Evolutionary conservation across 2,888 invertebrate species (phyloP), one percentile per base, ranked within the genome.

Genomic region (Rotaria macrura): DNA sequence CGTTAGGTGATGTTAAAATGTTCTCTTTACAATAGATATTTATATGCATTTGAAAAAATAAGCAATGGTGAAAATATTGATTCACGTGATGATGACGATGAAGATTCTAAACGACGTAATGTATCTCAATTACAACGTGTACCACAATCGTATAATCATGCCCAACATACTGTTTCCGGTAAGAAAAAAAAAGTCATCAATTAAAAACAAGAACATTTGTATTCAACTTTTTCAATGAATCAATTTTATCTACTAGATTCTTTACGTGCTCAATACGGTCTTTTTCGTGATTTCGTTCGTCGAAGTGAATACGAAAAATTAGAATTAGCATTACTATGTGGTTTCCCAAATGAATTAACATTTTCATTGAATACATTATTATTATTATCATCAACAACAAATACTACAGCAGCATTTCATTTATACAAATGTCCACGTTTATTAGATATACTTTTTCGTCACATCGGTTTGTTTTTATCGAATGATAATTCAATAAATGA

Each of bases 321-420:
- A 23, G 85, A 86, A 72, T 84, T 85, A 54, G 85, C 86, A 20
- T 54, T 86, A 34, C 43, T 85, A 23, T 74, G 83, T 52, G 86
- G 86, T 29, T 65, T 86, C 34, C 86, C 86, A 38, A 86, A 86
- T 38, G 86, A 86, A 85, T 38, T 86, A 23, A 85, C 85, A 74
- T 86, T 86, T 85, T 43, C 84, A 9, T 85, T 86, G 29, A 86
- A 86, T 72, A 84, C 86, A 6, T 23, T 86, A 52, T 23, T 86
- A 20, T 93, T 99, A 87, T 93, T 99, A 88, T 96, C 97, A 12
- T 97, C 96, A 88, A 97, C 98, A 89, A 95, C 95, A 87, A 94
- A 95, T 87, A 95, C 96, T 55, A 4, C 25, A 3, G 10, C 10
- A 79, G 3, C 25, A n/a, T 92, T 99, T 85, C 94, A 95, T 85